A percentile compares a stretch with the other conserved stretches of the same genome.
These are phyloP conservation scores for Toxostoma redivivum DNA, from an alignment of 2,113 vertebrate species.

Conservation along the genomic window DNA sequence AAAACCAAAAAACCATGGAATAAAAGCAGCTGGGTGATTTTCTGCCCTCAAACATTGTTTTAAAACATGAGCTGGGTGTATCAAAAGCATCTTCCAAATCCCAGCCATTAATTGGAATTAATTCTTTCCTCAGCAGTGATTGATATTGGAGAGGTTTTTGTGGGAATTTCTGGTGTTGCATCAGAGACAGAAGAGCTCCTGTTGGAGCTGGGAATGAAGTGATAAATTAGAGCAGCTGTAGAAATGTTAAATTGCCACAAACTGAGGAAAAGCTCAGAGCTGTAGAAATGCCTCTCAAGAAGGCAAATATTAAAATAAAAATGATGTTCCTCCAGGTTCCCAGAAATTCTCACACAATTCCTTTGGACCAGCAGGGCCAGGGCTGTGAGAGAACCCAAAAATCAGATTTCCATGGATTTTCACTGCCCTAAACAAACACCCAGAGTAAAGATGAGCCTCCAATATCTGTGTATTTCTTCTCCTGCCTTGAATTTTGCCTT, in stretches of 20 bases:
- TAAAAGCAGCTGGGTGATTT: background rate
- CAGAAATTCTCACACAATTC: background rate
- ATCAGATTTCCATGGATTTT: background rate
- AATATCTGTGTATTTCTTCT: background rate
- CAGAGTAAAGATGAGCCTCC: background rate
- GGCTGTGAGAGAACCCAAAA: background rate
- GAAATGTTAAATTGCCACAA: background rate
- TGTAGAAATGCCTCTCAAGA: background rate
- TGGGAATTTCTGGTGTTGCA: background rate
- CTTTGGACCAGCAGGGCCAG: background rate
- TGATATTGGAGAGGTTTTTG: background rate
- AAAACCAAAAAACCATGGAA: background rate
- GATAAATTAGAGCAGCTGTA: background rate
- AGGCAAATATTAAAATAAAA: background rate
- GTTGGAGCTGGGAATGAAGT: background rate
- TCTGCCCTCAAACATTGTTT: background rate
- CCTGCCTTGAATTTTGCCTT: background rate
- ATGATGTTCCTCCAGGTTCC: background rate
- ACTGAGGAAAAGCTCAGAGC: background rate
- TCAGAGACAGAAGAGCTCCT: background rate
- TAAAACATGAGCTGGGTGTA: background rate
- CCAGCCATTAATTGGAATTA: background rate
- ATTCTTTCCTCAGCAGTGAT: background rate
- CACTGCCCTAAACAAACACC: background rate
- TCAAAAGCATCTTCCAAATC: background rate